A percentile compares a stretch with the other conserved stretches of the same genome.
phyloP scores from a whole-genome alignment of 2,888 invertebrate species.

The Teinopalpus imperialis region DNA sequence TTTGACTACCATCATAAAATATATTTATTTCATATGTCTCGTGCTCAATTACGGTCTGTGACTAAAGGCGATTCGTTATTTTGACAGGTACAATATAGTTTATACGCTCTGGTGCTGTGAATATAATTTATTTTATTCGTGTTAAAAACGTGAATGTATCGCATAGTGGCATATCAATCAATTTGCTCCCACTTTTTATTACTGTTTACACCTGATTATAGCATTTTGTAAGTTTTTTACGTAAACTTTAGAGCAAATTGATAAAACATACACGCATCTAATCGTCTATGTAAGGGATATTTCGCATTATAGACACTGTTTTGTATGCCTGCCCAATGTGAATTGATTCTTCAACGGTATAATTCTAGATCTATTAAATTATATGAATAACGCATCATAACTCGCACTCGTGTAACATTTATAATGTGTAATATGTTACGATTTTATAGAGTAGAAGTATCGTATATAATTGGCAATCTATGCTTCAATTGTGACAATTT shows the following conservation, averaged over 20 bases:
- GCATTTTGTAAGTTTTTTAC: constrained; percentile 20
- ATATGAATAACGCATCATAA: too few relatives aligned
- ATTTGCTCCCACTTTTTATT: constrained; percentile 28
- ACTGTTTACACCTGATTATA: constrained; percentile 25
- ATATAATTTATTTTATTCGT: background rate
- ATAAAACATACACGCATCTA: constrained; percentile 50
- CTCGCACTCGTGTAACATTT: too few relatives aligned
- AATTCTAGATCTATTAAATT: too few relatives aligned
- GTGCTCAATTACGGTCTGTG: constrained; percentile 34
- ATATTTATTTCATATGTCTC: constrained; percentile 34
- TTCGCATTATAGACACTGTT: constrained; percentile 42
- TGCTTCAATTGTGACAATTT: too few relatives aligned
- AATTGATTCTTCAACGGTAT: too few relatives aligned
- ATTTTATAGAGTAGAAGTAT: too few relatives aligned
- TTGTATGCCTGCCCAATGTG: constrained; percentile 54
- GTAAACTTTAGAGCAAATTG: constrained; percentile 28
- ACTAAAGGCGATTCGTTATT: background rate
- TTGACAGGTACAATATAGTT: constrained; percentile 5
- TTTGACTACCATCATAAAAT: constrained; percentile 15
- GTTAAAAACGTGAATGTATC: constrained; percentile 1
- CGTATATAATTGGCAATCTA: constrained; percentile 27
- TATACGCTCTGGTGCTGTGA: too few relatives aligned
- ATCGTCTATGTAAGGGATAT: constrained; percentile 57
- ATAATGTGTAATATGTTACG: too few relatives aligned
- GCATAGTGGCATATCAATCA: constrained; percentile 29